Evolutionary conservation across 2,888 invertebrate species (phyloP).

Genomic region (Chymomyza amoena): DNA sequence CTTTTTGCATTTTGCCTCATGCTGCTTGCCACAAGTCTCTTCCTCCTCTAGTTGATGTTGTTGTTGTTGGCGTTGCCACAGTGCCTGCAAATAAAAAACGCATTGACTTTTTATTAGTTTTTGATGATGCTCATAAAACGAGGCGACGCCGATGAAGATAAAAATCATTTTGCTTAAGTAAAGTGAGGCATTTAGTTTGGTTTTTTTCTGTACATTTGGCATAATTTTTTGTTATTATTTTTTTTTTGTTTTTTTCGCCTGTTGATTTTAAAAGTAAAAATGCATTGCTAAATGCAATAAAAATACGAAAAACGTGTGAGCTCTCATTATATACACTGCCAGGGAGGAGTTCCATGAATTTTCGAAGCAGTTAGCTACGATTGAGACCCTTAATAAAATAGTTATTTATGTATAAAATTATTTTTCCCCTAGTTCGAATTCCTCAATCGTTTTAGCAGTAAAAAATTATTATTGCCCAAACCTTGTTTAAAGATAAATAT

Average conservation of each 20-base stretch:
- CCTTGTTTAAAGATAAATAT: too few species aligned
- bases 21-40: neutral
- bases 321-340: neutral
- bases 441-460: too few species aligned
- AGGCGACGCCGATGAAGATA: slow-evolving; percentile 66
- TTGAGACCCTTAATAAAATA: too few species aligned
- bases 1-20: neutral
- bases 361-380: neutral
- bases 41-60: neutral
- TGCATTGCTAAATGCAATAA: slow-evolving; percentile 63
- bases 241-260: neutral
- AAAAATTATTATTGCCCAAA: too few species aligned
- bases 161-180: slow-evolving; percentile 71
- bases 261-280: slow-evolving; percentile 56
- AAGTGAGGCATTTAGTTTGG: slow-evolving; percentile 62
- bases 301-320: slow-evolving; percentile 11
- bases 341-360: neutral
- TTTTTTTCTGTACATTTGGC: neutral
- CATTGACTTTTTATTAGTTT: slow-evolving; percentile 73
- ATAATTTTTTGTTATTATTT: neutral
- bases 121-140: slow-evolving; percentile 72
- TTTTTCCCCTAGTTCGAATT: too few species aligned
- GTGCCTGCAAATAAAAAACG: slow-evolving; percentile 72
- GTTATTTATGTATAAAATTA: too few species aligned
- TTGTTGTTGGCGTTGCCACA: slow-evolving; percentile 19